Percentiles rank a stretch among this genome's conserved stretches.
These are phyloP conservation scores for Clupea harengus DNA, from an alignment of 2,113 vertebrate species.

Conservation along the genomic window DNA sequence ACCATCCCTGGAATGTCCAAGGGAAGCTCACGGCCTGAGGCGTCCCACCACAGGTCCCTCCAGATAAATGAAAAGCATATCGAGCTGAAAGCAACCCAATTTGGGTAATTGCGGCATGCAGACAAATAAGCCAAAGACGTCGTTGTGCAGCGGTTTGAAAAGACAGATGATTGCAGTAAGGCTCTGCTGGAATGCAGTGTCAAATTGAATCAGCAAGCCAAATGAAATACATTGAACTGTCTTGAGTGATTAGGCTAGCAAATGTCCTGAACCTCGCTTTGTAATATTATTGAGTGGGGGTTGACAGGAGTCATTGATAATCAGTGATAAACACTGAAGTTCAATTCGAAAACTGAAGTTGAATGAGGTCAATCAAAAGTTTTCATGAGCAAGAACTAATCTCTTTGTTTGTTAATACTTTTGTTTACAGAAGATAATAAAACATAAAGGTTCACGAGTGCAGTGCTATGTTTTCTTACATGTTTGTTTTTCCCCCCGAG, in stretches of 20 bases:
- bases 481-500: not conserved
- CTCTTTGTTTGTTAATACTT: not conserved
- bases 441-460: not conserved
- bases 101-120: conserved; percentile 12
- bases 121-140: not conserved
- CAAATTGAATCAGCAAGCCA: not conserved
- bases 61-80: not conserved
- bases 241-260: not conserved
- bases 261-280: not conserved
- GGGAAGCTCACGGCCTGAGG: not conserved
- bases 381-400: not conserved
- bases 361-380: not conserved
- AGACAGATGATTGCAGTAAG: not conserved
- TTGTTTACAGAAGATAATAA: not conserved
- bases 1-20: not conserved
- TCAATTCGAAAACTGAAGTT: not conserved
- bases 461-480: not conserved
- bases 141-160: not conserved
- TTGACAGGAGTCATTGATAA: not conserved
- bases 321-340: not conserved
- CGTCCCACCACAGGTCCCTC: not conserved
- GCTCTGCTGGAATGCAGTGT: not conserved
- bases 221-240: conserved; percentile 3
- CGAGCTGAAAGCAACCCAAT: not conserved
- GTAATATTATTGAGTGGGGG: not conserved